These are phyloP conservation scores for Neodon shergylaensis DNA, from an alignment of 2,113 vertebrate genomes.

Conservation along the genomic window DNA sequence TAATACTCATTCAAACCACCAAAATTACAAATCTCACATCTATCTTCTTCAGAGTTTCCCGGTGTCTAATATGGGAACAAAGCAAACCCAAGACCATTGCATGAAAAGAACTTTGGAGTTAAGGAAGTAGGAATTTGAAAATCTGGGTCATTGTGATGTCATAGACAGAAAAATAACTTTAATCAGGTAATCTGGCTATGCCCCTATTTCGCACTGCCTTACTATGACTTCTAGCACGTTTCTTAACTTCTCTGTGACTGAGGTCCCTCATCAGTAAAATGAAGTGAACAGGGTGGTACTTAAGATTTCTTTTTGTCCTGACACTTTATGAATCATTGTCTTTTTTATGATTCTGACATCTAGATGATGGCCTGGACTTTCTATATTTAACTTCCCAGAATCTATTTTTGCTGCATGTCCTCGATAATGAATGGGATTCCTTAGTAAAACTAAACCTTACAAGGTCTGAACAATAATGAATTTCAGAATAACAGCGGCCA, in stretches of 20 bases:
- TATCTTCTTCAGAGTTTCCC: neutral
- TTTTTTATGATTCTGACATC: conserved; percentile 73
- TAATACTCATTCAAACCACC: neutral
- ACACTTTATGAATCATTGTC: conserved; percentile 73
- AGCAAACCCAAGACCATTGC: conserved; percentile 28
- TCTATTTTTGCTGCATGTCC: conserved; percentile 76
- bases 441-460: conserved; percentile 71
- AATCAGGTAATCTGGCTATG: conserved; percentile 50
- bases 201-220: neutral
- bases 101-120: conserved; percentile 45
- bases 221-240: neutral
- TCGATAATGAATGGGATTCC: conserved; percentile 77
- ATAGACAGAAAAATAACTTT: conserved; percentile 54
- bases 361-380: conserved; percentile 71
- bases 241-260: conserved; percentile 54
- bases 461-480: conserved; percentile 70
- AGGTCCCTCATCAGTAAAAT: conserved; percentile 66
- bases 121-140: conserved; percentile 43
- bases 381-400: conserved; percentile 74
- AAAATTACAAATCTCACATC: neutral
- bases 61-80: conserved; percentile 24
- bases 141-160: conserved; percentile 44
- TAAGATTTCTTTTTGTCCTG: conserved; percentile 69
- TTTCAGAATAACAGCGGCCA: conserved; percentile 56
- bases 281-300: conserved; percentile 58